Base-by-base conservation (phyloP, 2,888 invertebrate genomes). In the Laothoe populi region DNA sequence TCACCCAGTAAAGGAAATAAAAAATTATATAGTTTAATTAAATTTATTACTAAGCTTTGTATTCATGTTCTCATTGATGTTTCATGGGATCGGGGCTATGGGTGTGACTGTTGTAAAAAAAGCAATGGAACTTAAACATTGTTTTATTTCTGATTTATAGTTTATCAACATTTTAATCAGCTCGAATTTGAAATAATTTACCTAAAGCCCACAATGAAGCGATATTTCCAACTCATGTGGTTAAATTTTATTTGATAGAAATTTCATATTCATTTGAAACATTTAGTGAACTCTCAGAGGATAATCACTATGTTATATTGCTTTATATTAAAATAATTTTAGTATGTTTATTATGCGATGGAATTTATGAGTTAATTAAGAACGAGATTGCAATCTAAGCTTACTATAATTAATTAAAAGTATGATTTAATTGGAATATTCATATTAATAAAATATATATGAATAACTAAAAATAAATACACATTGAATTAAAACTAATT, bases 281-380 rank as follows among this genome's bases (percentile, higher is more conserved):
- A 53, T 19, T 31, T 31, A 53, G n/a, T 31, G 5, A 31, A 31
- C 11, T 53, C 49, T 53, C 49, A 31, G 49, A 19, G 49, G 31
- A 53, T 31, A 5, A 16, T 19, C 49, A 31, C 16, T 23, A 24
- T 24, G 5, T 19, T 11, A 23, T 13, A 48, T 24, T 24, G n/a
- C 48, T 24, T 48, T n/a, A 23, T 48, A 46, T 46, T n/a, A 10
- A 46, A 2, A 46, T 21, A 46, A 46, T 46, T 23, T 13, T 5
- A 8, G 24, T 26, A 35, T 53, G 26, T 16, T 31, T 31, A 31
- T 31, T 49, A 16, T 16, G 42, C n/a, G 26, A 31, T 53, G 19
- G 31, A 53, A 31, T 53, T 53, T 53, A 53, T 53, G 31, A 31
- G 19, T 16, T 53, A 53, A 53, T 53, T 23, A 21, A 46, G 46